Evolutionary conservation across 1,140 invertebrate species (phyloP).

Genomic region (Mylabris phalerata): DNA sequence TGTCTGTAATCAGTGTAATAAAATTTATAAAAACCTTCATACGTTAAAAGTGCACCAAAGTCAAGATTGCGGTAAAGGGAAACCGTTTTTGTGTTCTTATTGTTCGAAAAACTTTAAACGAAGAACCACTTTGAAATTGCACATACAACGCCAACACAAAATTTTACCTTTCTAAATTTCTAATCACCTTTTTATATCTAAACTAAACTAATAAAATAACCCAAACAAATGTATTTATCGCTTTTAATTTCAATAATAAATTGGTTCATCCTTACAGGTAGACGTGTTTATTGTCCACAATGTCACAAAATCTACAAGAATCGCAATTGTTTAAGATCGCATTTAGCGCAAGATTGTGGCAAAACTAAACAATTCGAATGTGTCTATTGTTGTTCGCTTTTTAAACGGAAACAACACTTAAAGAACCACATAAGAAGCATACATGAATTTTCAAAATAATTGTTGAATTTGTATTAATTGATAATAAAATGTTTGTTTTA

Average conservation of each 20-base stretch:
- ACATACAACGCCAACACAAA: slow-evolving; percentile 10
- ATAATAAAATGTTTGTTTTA: too few species aligned
- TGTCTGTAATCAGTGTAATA: slow-evolving; percentile 20
- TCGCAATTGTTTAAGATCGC: slow-evolving; percentile 17
- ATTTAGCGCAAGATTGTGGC: slow-evolving; percentile 21
- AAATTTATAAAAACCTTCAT: slow-evolving; percentile 23
- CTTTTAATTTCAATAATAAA: neutral
- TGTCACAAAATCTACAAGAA: slow-evolving; percentile 21
- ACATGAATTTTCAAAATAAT: too few species aligned
- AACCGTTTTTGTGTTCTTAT: slow-evolving; percentile 16
- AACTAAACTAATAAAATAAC: neutral
- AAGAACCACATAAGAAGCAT: slow-evolving; percentile 3
- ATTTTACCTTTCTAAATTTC: neutral
- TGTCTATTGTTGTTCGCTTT: slow-evolving; percentile 7
- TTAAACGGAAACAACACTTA: slow-evolving; percentile 10
- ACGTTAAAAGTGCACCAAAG: slow-evolving; percentile 16
- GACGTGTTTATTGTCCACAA: slow-evolving; percentile 7
- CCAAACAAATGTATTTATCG: too few species aligned
- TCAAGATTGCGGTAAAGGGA: slow-evolving; percentile 26
- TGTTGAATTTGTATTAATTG: too few species aligned
- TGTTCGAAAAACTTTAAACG: slow-evolving; percentile 18
- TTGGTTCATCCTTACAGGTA: neutral
- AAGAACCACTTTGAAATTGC: slow-evolving; percentile 19
- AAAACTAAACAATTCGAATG: slow-evolving; percentile 16
- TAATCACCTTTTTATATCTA: neutral